Evolutionary conservation across 2,888 invertebrate species (phyloP), one percentile per base, ranked within the genome.

Genomic region (Oconnorella tubifera): DNA sequence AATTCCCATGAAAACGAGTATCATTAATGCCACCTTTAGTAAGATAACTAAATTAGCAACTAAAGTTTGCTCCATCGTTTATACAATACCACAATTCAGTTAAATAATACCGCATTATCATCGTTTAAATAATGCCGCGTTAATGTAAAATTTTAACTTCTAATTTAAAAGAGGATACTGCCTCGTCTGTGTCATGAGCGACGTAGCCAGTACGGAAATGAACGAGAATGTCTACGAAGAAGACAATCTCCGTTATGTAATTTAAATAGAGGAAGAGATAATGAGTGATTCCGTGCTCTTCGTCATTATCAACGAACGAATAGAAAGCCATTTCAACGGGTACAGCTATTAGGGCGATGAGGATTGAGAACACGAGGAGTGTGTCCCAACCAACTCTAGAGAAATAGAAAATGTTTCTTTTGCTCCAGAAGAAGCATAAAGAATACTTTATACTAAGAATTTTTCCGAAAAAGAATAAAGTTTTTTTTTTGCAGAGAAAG

Each of bases 171-270:
- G 10, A 40, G 10, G n/a, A 1, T 65, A 65, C n/a, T n/a, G n/a
- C 65, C 31, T 65, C 58, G 25, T 66, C 66, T 4, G 59, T 59
- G 28, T 32, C 53, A 19, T 49, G 25, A 19, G 56, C 33, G 2
- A 68, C 40, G 55, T 63, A 63, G 2, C 63, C 66, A n/a, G 68
- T 66, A 6, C 68, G 59, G 19, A 68, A 58, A 29, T 64, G 59
- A 28, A 68, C 25, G 19, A 61, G 3, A n/a, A 68, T 64, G 62
- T 68, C 68, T 14, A 57, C 6, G 23, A 63, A 4, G 56, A 68
- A 66, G 33, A 61, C 25, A 40, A 64, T 25, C 32, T 64, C 66
- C 1, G 56, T 19, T 1, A 59, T 33, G 48, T 27, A n/a, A 2
- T 19, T 6, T 6, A 23, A 56, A 25, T 56, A 31, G 31, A 2